These are phyloP conservation scores for Virgularia gustaviana DNA, from an alignment of 92 coral and sea anemone genomes.

Conservation along the genomic window DNA sequence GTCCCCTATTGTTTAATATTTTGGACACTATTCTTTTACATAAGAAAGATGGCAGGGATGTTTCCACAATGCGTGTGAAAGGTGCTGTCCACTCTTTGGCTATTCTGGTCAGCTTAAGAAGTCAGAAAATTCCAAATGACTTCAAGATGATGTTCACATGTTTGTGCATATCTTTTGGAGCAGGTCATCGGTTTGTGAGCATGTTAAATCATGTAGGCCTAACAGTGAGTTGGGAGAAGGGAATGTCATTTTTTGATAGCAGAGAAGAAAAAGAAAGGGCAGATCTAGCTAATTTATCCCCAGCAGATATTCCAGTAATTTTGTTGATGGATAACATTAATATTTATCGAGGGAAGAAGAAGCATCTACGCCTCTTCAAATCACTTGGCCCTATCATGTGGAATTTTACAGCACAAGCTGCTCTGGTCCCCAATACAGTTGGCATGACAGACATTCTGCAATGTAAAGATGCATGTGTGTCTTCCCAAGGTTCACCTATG, in stretches of 20 bases:
- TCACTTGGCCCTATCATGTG: slow-evolving; percentile 37
- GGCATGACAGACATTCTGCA: slow-evolving; percentile 42
- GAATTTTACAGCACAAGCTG: slow-evolving; percentile 52
- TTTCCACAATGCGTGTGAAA: slow-evolving; percentile 29
- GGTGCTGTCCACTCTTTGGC: slow-evolving; percentile 34
- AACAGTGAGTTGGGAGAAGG: slow-evolving; percentile 47
- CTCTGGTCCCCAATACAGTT: slow-evolving; percentile 22
- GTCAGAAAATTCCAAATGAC: slow-evolving; percentile 47
- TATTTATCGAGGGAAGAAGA: slow-evolving; percentile 49
- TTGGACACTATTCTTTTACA: slow-evolving; percentile 32
- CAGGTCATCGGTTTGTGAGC: slow-evolving; percentile 18
- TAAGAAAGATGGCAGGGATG: slow-evolving; percentile 38
- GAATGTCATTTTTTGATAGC: slow-evolving; percentile 36
- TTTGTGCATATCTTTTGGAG: slow-evolving; percentile 40
- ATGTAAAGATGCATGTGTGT: slow-evolving; percentile 12
- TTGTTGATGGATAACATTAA: slow-evolving; percentile 51
- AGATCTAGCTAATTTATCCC: slow-evolving; percentile 14
- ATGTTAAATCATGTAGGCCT: slow-evolving; percentile 40
- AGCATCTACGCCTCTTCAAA: slow-evolving; percentile 43
- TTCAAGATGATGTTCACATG: slow-evolving; percentile 37
- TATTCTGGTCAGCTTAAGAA: slow-evolving; percentile 31
- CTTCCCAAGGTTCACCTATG: slow-evolving; percentile 1
- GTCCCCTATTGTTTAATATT: slow-evolving; percentile 32
- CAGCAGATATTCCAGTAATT: slow-evolving; percentile 35
- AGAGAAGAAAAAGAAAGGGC: slow-evolving; percentile 6